Percentiles rank a stretch among this genome's conserved stretches.
Conservation (phyloP, 2,888 invertebrate genomes). For the Lapara coniferarum region DNA sequence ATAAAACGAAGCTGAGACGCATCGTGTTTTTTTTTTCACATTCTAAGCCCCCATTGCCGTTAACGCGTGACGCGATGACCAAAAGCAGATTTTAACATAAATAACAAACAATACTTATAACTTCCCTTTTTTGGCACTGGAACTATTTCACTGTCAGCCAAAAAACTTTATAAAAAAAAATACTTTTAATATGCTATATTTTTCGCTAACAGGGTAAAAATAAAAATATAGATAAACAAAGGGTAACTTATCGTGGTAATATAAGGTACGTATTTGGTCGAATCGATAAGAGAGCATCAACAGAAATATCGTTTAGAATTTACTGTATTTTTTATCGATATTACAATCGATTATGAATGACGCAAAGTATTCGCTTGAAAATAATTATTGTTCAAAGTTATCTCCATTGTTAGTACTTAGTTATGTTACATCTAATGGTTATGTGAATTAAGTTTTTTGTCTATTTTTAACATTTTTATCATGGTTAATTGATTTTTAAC, state of each 20-base stretch:
- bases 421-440: no score
- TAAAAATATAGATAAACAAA: conserved; percentile 25
- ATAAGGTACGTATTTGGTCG: conserved; percentile 16
- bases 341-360: not conserved
- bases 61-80: no score
- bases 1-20: no score
- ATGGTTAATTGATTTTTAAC: no score
- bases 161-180: not conserved
- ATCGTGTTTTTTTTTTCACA: no score
- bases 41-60: no score
- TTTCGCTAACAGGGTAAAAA: not conserved
- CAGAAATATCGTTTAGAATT: conserved; percentile 9
- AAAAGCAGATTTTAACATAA: conserved; percentile 20
- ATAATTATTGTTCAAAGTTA: not conserved
- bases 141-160: conserved; percentile 27
- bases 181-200: not conserved
- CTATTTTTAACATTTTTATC: no score
- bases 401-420: no score
- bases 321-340: not conserved
- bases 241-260: conserved; percentile 34
- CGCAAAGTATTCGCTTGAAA: not conserved
- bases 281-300: conserved; percentile 20
- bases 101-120: conserved; percentile 47
- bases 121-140: conserved; percentile 34
- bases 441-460: no score